phyloP scores from a whole-genome alignment of 2,888 invertebrate species.

The Drosophila infuscata region DNA sequence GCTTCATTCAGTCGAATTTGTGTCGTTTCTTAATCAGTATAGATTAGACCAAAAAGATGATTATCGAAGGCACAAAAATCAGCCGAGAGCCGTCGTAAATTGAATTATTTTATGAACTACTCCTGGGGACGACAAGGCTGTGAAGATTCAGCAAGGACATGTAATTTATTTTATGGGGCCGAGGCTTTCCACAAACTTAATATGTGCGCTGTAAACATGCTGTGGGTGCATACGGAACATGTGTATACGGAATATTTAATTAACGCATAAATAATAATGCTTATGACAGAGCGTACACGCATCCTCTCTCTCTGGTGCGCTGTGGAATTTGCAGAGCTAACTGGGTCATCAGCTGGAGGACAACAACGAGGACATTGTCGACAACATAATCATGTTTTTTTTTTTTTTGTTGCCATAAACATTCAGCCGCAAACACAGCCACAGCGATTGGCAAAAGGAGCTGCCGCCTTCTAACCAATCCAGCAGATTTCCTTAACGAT shows the following conservation, averaged over 20 bases:
- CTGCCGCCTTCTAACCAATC: conserved; percentile 25
- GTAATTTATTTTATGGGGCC: conserved; percentile 38
- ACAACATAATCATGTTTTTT: conserved; percentile 53
- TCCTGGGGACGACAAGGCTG: background rate
- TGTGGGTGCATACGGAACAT: conserved; percentile 57
- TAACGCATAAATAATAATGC: conserved; percentile 68
- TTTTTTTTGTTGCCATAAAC: conserved; percentile 41
- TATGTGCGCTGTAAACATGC: conserved; percentile 39
- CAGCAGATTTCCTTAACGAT: conserved; percentile 13
- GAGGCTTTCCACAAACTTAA: conserved; percentile 37
- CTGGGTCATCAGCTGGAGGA: conserved; percentile 59
- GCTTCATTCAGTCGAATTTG: background rate
- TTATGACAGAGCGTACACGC: conserved; percentile 25
- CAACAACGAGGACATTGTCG: conserved; percentile 15
- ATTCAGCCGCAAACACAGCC: conserved; percentile 40
- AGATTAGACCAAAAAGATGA: conserved; percentile 5
- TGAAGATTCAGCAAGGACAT: background rate
- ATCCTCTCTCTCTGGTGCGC: background rate
- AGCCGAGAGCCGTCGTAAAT: conserved; percentile 30
- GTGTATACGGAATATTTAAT: conserved; percentile 68
- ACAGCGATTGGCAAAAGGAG: conserved; percentile 47
- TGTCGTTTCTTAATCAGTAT: background rate
- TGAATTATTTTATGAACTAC: conserved; percentile 47
- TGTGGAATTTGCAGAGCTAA: conserved; percentile 31
- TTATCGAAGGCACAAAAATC: conserved; percentile 15